These are phyloP conservation scores for Syrista parreyssii DNA, from an alignment of 2,888 invertebrate species.

Conservation along the genomic window DNA sequence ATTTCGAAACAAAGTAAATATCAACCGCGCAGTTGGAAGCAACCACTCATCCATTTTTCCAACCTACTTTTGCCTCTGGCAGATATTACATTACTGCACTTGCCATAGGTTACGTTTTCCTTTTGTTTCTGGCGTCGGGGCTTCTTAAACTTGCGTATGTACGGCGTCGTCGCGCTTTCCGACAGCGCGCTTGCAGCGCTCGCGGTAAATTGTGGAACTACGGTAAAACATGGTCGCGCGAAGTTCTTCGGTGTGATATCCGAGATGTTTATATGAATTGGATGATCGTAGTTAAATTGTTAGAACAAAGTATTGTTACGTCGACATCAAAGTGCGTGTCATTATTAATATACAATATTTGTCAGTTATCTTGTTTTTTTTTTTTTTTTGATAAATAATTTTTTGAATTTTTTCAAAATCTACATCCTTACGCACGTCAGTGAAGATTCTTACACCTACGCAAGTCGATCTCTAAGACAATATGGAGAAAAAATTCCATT, in stretches of 20 bases:
- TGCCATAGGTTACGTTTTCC: not conserved
- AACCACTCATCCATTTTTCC: not conserved
- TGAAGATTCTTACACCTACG: no score
- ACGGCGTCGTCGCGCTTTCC: not conserved
- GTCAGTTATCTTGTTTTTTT: no score
- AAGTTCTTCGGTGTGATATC: not conserved
- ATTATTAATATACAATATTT: no score
- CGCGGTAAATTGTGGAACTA: not conserved
- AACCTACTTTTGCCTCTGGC: not conserved
- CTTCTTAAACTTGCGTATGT: conserved; percentile 2
- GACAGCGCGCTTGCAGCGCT: not conserved
- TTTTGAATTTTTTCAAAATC: no score
- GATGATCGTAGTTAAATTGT: no score
- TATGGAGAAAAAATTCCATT: no score
- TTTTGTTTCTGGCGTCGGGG: not conserved
- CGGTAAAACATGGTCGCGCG: not conserved
- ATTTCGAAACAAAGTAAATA: not conserved
- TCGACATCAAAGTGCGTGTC: no score
- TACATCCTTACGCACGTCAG: no score
- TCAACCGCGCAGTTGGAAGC: not conserved
- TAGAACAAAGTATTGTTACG: no score
- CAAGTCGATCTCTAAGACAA: no score
- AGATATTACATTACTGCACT: not conserved
- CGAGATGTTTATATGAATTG: no score
- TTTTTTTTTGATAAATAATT: no score